Evolutionary conservation across 2,113 vertebrate species (phyloP), one percentile per base, ranked within the genome.

Genomic region (Gallinago media): DNA sequence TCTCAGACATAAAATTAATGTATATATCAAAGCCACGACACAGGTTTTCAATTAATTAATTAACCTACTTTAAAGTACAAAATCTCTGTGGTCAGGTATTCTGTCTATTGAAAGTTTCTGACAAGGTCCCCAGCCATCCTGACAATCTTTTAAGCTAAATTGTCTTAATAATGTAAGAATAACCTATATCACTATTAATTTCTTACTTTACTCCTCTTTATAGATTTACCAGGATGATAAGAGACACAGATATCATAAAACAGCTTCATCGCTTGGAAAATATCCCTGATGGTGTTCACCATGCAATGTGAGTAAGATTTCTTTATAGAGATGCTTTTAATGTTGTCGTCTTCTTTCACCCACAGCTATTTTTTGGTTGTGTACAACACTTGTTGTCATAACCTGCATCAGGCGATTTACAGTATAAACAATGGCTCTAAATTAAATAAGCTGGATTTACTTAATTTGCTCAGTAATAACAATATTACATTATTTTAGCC

Each of bases 401-500:
- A 92, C 73, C 77, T 68, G 75, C 91, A 92, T 77, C 55, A 93
- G 89, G 73, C 84, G 70, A 62, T 44, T 94, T 79, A 65, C 93
- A 95, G 62, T 61, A 88, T 96, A 96, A 97, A 95, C 91, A 97
- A 95, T 93, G 77, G 31, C 63, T 71, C 80, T 72, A 91, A 96
- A 97, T 97, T 92, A 95, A 97, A 96, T 95, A 96, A 96, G 31
- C 86, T 94, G 96, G 87, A 96, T 97, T 97, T 97, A 97, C 85
- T 96, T 87, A 82, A 96, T 96, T 95, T 81, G 88, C 88, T 97
- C 78, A 85, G 93, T 98, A 97, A 98, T 97, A 97, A 97, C 65
- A 97, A 97, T 97, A 97, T 98, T 97, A 96, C 96, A 96, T 98
- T 98, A 97, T 98, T 98, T 98, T 97, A 97, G 89, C 96, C 92